A percentile compares a stretch with the other conserved stretches of the same genome.
Evolutionary conservation across 2,888 invertebrate species (phyloP).

Genomic region (Aphodius granarius): DNA sequence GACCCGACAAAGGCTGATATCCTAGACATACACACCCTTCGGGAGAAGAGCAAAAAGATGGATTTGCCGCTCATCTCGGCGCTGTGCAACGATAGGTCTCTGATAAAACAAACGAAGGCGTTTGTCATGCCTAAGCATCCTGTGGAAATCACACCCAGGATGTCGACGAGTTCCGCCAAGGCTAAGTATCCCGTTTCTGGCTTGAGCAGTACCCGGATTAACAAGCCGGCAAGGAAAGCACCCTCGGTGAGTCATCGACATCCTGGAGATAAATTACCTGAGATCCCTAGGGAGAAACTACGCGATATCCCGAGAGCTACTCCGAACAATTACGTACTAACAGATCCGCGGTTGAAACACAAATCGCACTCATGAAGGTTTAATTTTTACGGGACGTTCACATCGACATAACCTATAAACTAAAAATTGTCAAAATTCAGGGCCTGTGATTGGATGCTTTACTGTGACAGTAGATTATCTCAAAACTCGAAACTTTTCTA

Average conservation of each 20-base stretch:
- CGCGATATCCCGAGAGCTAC: slow-evolving; percentile 61
- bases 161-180: slow-evolving; percentile 51
- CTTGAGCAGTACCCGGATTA: slow-evolving; percentile 61
- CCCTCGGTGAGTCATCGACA: slow-evolving; percentile 66
- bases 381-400: background rate
- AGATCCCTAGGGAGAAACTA: slow-evolving; percentile 57
- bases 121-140: slow-evolving; percentile 77
- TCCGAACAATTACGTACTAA: slow-evolving; percentile 70
- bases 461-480: slow-evolving; percentile 12
- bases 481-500: slow-evolving; percentile 3
- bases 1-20: slow-evolving; percentile 39
- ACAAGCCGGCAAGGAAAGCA: slow-evolving; percentile 61
- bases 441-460: background rate
- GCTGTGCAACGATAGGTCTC: slow-evolving; percentile 87
- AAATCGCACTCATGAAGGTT: slow-evolving; percentile 51
- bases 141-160: slow-evolving; percentile 31
- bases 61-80: slow-evolving; percentile 92
- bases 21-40: slow-evolving; percentile 78
- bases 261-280: slow-evolving; percentile 77
- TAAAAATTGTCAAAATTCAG: background rate
- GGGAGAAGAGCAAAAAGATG: slow-evolving; percentile 86
- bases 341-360: slow-evolving; percentile 51
- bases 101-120: slow-evolving; percentile 86
- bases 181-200: slow-evolving; percentile 70
- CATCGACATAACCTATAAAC: background rate